phyloP scores from a whole-genome alignment of 2,113 vertebrate genomes.

The Brachypteracias leptosomus region DNA sequence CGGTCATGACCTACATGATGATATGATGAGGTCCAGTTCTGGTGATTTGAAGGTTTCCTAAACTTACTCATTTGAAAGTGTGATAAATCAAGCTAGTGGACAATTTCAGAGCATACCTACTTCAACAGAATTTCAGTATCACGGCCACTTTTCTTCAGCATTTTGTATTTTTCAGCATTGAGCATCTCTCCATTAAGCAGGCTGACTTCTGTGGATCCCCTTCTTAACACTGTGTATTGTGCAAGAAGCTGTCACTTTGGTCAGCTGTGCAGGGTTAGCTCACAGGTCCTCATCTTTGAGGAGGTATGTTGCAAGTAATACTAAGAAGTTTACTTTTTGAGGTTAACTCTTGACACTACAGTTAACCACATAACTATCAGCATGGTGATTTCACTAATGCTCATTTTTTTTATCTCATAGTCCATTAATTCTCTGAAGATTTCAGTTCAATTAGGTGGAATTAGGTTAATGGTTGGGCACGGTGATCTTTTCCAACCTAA shows the following conservation, averaged over 20 bases:
- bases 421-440: not conserved
- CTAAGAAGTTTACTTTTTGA: not conserved
- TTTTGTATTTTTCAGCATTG: not conserved
- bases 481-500: too few relatives aligned
- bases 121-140: not conserved
- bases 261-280: not conserved
- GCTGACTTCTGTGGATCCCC: not conserved
- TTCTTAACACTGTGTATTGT: accelerated
- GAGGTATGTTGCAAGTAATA: not conserved
- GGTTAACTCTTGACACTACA: not conserved
- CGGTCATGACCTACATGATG: not conserved
- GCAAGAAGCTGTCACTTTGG: not conserved
- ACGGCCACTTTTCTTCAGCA: not conserved
- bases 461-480: too few relatives aligned
- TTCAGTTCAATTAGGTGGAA: not conserved
- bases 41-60: not conserved
- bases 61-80: not conserved
- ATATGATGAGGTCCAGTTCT: not conserved
- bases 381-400: not conserved
- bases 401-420: not conserved
- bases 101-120: not conserved
- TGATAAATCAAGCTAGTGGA: accelerated
- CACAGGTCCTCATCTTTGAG: not conserved
- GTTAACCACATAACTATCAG: not conserved
- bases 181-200: not conserved